Conservation (phyloP, 2,888 invertebrate genomes). For the Limnephilus auricula region DNA sequence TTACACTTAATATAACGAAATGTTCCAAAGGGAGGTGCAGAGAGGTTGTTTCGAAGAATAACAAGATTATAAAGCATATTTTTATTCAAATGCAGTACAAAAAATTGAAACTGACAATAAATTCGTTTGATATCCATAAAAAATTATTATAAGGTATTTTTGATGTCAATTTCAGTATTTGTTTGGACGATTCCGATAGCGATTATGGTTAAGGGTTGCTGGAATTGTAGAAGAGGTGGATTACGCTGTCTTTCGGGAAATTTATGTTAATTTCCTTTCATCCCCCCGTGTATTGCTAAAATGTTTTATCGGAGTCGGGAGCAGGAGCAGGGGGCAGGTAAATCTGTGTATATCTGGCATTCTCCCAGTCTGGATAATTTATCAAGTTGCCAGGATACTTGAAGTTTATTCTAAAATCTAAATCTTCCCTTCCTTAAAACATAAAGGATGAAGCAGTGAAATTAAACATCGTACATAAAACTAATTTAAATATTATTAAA, state of each 20-base stretch:
- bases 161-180: no score
- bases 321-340: neutral
- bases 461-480: neutral
- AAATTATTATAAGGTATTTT: no score
- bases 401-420: neutral
- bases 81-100: no score
- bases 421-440: neutral
- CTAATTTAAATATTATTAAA: no score
- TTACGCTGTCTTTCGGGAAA: constrained; percentile 25
- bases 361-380: constrained; percentile 13
- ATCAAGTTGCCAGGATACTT: constrained; percentile 6
- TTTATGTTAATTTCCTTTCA: constrained; percentile 38
- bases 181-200: neutral
- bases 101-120: no score
- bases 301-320: constrained; percentile 17
- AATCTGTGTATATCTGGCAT: constrained; percentile 19
- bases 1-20: no score
- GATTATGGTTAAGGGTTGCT: neutral
- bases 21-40: no score
- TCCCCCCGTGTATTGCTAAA: constrained; percentile 29
- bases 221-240: constrained; percentile 18
- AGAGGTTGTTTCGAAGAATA: no score
- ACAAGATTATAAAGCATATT: no score
- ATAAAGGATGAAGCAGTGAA: neutral
- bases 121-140: no score